Percentiles rank a stretch among this genome's conserved stretches.
Evolutionary conservation across 53 echinoderm and acorn worm genomes (phyloP).

Genomic region (Apostichopus leukothele): DNA sequence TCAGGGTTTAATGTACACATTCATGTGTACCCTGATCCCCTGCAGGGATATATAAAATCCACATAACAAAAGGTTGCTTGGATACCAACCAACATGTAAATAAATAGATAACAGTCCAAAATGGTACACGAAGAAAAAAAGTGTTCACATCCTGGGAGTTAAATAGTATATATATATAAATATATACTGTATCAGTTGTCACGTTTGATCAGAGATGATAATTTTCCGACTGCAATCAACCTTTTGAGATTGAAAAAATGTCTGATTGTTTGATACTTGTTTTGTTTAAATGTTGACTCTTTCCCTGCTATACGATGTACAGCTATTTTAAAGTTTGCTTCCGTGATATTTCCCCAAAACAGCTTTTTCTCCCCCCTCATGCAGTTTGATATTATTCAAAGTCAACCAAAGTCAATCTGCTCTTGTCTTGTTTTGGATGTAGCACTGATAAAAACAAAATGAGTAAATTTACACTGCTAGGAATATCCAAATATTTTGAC

Average conservation of each 20-base stretch:
- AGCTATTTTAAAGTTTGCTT: too few species aligned
- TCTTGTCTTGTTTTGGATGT: not conserved
- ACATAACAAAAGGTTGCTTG: conserved; percentile 26
- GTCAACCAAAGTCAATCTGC: not conserved
- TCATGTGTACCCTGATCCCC: conserved; percentile 21
- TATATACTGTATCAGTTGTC: too few species aligned
- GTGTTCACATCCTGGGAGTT: conserved; percentile 5
- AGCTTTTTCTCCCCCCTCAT: not conserved
- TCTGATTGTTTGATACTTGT: too few species aligned
- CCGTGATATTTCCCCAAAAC: too few species aligned
- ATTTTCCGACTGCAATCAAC: too few species aligned
- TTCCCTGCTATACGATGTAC: too few species aligned
- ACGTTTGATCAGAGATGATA: too few species aligned
- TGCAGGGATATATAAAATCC: conserved; percentile 8
- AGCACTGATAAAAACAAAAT: not conserved
- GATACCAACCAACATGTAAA: conserved; percentile 27
- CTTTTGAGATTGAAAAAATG: too few species aligned
- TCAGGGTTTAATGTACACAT: conserved; percentile 8
- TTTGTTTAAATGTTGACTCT: too few species aligned
- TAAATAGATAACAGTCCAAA: conserved; percentile 41
- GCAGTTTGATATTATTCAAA: not conserved
- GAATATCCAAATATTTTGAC: conserved; percentile 37
- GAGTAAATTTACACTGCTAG: conserved; percentile 9
- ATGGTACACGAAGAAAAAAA: not conserved
- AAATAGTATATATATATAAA: too few species aligned